Evolutionary conservation across 2,797 vertebrate species (phyloP), one percentile per base, ranked within the genome.

Genomic region (Pelobates cultripes): DNA sequence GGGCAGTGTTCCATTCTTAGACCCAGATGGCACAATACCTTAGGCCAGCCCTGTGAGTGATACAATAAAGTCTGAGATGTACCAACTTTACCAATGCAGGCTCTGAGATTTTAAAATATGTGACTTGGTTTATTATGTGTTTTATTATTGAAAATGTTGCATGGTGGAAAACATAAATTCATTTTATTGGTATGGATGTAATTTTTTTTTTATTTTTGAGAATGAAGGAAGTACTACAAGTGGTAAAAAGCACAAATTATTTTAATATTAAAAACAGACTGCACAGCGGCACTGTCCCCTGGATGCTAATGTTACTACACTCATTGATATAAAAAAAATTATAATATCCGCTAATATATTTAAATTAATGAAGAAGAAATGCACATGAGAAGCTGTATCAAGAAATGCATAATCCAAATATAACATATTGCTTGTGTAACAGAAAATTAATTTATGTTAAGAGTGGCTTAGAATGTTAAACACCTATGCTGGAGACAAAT

Each of bases 391-490:
- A 75, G 72, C 66, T 79, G 61, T 75, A 74, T 79, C 72, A 79
- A 79, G 51, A 90, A 88, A 92, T 87, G 61, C 53, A 88, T 92
- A 89, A 91, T 85, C 86, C 61, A 66, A 87, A 87, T 84, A 79
- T 89, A 90, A 88, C 92, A 89, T 85, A 82, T 75, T 86, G 87
- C 86, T 87, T 82, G 78, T 89, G 84, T 86, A 90, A 88, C 86
- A 44, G 64, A 84, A 93, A 93, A 93, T 92, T 93, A 92, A 92
- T 93, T 91, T 92, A 86, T 86, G 84, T 86, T 86, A 84, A 85
- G 82, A 90, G 85, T 88, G 73, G 82, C 84, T 81, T 81, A 87
- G 89, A 91, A 93, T 92, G 83, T 87, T 93, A 90, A 93, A 88
- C 86, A 91, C 89, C 86, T 90, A 90, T 86, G 88, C 75, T 83